Base-by-base conservation (phyloP, 2,113 vertebrate species). In the Stictonetta naevosa region DNA sequence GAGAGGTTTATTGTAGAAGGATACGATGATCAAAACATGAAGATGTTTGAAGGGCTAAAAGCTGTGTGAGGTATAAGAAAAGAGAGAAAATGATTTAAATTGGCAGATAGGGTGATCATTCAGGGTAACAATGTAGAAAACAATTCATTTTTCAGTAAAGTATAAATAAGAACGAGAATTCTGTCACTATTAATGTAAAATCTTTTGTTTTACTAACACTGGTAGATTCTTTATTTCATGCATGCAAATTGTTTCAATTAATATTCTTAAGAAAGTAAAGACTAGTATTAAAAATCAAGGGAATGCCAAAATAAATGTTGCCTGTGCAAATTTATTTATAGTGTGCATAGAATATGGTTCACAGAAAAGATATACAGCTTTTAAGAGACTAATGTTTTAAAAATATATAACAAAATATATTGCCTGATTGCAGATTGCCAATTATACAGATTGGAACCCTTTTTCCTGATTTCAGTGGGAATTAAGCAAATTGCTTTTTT, bases 81-180 rank as follows among this genome's bases (percentile, higher is more conserved):
- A 67, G 50, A 55, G 16, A 55, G 40, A 26, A 90, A 85, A 68
- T 56, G 15, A 25, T 77, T 91, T 17, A 56, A 94, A 76, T 13
- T 93, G 79, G 42, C 33, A 76, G 81, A 21, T 13, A 34, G 64
- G 29, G 31, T 48, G 78, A 72, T 83, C 76, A 83, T 46, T 91
- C 79, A 90, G 34, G 29, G 8, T 55, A 71, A 31, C 42, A 80
- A 6, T 1, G 38, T 40, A 55, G 56, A 78, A 92, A 88, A 77
- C 19, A 5, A 44, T 34, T 21, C 16, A 2, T 25, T 83, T 96
- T 88, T 48, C 60, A 66, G 18, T 62, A 13, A 74, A 46, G 33
- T n/a, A n/a, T 59, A 77, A 94, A 63, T 53, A 46, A 56, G 66
- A 89, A 92, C 86, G 77, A 86, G 90, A 84, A 83, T 75, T 85